Conservation (phyloP, 2,113 vertebrate species). For the Pseudopipra pipra region DNA sequence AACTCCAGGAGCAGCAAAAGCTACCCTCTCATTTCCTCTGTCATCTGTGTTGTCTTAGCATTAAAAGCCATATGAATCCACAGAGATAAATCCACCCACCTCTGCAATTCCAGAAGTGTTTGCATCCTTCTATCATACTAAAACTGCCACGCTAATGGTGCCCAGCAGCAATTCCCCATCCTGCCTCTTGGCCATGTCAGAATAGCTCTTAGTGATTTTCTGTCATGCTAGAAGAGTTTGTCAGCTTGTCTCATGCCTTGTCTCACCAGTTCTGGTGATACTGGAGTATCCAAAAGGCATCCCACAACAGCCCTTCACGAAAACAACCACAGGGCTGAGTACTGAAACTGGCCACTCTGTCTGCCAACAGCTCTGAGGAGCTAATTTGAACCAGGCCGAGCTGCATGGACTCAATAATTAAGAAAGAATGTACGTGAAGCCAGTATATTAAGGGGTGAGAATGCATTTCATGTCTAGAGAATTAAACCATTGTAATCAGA, state of each 20-base stretch:
- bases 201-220: not conserved
- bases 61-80: not conserved
- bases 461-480: slow-evolving; percentile 31
- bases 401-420: slow-evolving; percentile 33
- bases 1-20: not conserved
- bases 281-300: not conserved
- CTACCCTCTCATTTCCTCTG: not conserved
- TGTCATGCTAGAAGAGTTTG: not conserved
- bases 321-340: not conserved
- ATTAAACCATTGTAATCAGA: slow-evolving; percentile 52
- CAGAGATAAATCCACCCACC: not conserved
- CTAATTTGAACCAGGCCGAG: slow-evolving; percentile 30
- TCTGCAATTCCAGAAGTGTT: not conserved
- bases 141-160: not conserved
- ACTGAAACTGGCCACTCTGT: not conserved
- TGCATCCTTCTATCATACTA: not conserved
- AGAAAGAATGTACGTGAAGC: slow-evolving; percentile 38
- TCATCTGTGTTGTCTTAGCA: not conserved
- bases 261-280: not conserved
- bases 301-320: not conserved
- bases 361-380: not conserved
- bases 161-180: slow-evolving; percentile 1
- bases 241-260: slow-evolving; percentile 9
- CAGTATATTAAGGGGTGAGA: slow-evolving; percentile 43
- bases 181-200: not conserved